Evolutionary conservation across 2,888 invertebrate genomes (phyloP), one percentile per base, ranked within the genome.

Genomic region (Andrena chrysosceles): DNA sequence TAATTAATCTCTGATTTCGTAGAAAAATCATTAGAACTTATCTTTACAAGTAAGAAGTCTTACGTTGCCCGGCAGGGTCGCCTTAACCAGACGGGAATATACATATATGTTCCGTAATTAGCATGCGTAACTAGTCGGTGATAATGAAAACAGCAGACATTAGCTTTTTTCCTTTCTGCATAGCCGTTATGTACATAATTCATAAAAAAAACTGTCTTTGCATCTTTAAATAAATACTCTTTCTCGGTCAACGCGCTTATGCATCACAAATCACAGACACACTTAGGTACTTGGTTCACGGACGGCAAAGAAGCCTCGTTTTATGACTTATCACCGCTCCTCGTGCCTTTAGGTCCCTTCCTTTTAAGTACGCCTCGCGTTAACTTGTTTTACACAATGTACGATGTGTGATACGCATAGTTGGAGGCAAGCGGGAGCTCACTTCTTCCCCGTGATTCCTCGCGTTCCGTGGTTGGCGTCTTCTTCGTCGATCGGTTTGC

Each of bases 271-370:
- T 93, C 92, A 93, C 92, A 93, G 93, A 90, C 88, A 90, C 91
- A 92, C 89, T 92, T 92, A 93, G 92, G 92, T 93, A 93, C 92
- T 90, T 86, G 88, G 89, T 92, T 89, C 81, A 84, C 77, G 79
- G 78, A 84, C 84, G 81, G 81, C 67, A 76, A 75, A 62, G 29
- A 74, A 73, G 70, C 74, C 84, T 83, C 67, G 74, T 70, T 77
- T 64, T 31, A 75, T 56, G 71, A 73, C 48, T 82, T 82, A 76
- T 84, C 60, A 66, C 54, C 80, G 77, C 69, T 73, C 67, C 69
- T 64, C 48, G 59, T 78, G 75, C 59, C 60, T 73, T 77, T 29
- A 29, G 35, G 49, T 64, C 23, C 6, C 31, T 67, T 59, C 26
- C n/a, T 62, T 59, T 84, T 85, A 86, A 87, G 85, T 88, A 84